Evolutionary conservation across 2,113 vertebrate species (phyloP), one percentile per base, ranked within the genome.

Genomic region (Myotis yumanensis): DNA sequence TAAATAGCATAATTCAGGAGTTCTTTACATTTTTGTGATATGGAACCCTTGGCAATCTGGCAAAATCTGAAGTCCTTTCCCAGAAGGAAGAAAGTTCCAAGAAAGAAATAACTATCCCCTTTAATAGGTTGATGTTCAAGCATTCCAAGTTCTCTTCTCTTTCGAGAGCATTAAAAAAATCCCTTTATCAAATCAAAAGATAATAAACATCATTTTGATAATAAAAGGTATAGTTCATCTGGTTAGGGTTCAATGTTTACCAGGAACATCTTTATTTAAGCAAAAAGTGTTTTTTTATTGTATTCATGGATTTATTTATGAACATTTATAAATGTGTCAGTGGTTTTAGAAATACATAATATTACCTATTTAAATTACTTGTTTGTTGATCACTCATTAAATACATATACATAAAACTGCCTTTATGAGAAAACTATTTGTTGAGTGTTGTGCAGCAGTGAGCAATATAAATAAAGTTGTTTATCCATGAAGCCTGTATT

Each of bases 11-110:
- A 80, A 57, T 81, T 22, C 51, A 81, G n/a, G 12, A 10, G 16
- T 92, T 86, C 17, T 48, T 90, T 76, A 87, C 17, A 62, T 51
- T 76, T 89, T 81, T 88, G 59, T 95, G 25, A 80, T 32, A 73
- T 5, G n/a, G 6, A 92, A 30, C 10, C 1, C 20, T 35, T 46
- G 16, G 10, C 23, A 94, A 80, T n/a, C 46, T 90, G n/a, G 17
- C 81, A 37, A 85, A 93, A 81, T 18, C 14, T 75, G 69, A 81
- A 5, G 18, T 32, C 3, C 1, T 75, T 40, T 84, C n/a, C 12
- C 71, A 91, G 28, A 76, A 87, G 30, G 9, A 86, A 73, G 76
- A 91, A 35, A 54, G 12, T 35, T 92, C 28, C 43, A 77, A 76
- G 22, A 64, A 54, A 93, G n/a, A 52, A 94, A 86, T 32, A 86